phyloP scores from a whole-genome alignment of 1,140 invertebrate species.

The Laupala kohalensis region DNA sequence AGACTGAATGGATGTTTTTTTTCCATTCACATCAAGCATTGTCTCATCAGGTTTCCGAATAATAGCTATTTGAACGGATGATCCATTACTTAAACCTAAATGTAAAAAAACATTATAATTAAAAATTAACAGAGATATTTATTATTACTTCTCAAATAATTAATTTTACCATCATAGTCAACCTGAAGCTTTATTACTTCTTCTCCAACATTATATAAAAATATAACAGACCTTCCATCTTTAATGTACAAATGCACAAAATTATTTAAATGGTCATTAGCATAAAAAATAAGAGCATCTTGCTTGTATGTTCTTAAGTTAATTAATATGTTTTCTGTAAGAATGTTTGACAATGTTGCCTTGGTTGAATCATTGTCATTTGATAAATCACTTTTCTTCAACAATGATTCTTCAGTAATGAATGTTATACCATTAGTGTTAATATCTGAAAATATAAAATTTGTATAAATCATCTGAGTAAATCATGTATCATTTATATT shows the following conservation, averaged over 20 bases:
- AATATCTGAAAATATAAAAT: constrained; percentile 49
- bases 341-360: constrained; percentile 53
- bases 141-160: neutral
- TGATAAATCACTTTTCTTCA: constrained; percentile 61
- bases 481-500: neutral
- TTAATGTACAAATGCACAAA: constrained; percentile 81
- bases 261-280: constrained; percentile 86
- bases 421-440: constrained; percentile 83
- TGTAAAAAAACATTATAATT: neutral
- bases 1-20: constrained; percentile 52
- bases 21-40: constrained; percentile 70
- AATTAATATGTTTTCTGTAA: constrained; percentile 64
- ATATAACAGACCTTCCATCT: constrained; percentile 58
- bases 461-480: neutral
- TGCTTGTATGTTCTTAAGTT: constrained; percentile 78
- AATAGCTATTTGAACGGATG: constrained; percentile 74
- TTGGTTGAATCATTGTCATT: constrained; percentile 44
- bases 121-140: neutral
- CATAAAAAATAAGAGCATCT: constrained; percentile 71
- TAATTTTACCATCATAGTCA: constrained; percentile 40
- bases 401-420: constrained; percentile 58
- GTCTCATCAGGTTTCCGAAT: constrained; percentile 55
- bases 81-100: constrained; percentile 55
- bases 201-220: constrained; percentile 69
- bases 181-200: constrained; percentile 68